Evolutionary conservation across 1,140 invertebrate genomes (phyloP).

Genomic region (Dufourea novaeangliae): DNA sequence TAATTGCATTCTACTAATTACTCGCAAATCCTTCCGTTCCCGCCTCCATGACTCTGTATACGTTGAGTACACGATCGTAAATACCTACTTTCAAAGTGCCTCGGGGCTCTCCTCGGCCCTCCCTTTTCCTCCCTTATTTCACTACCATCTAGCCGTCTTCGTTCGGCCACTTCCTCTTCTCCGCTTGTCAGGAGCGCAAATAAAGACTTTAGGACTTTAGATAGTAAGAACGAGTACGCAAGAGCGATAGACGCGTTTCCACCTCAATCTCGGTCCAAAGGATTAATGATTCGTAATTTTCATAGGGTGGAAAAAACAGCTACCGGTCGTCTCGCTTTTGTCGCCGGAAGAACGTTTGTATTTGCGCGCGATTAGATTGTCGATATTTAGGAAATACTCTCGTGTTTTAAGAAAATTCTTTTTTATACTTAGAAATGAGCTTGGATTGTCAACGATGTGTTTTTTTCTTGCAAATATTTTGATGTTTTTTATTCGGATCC

Average conservation of each 20-base stretch:
- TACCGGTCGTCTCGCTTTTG: background rate
- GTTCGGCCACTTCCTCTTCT: slow-evolving; percentile 29
- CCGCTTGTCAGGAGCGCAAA: slow-evolving; percentile 59
- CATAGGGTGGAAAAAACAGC: background rate
- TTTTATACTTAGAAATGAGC: too few species aligned
- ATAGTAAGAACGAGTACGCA: slow-evolving; percentile 49
- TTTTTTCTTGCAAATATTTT: too few species aligned
- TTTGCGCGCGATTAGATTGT: background rate
- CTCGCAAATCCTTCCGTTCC: slow-evolving; percentile 63
- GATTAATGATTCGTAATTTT: slow-evolving; percentile 47
- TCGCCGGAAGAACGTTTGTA: background rate
- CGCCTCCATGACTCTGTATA: slow-evolving; percentile 53
- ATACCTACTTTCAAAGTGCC: slow-evolving; percentile 62
- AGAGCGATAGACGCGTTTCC: slow-evolving; percentile 55
- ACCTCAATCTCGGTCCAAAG: slow-evolving; percentile 35
- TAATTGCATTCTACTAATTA: slow-evolving; percentile 71
- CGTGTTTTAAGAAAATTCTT: too few species aligned
- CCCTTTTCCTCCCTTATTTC: slow-evolving; percentile 7
- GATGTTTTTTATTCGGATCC: too few species aligned
- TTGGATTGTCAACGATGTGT: too few species aligned
- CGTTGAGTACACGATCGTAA: slow-evolving; percentile 62
- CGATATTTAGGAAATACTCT: too few species aligned
- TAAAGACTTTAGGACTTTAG: slow-evolving; percentile 57
- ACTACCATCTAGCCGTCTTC: slow-evolving; percentile 14
- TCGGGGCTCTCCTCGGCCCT: slow-evolving; percentile 26